These are phyloP conservation scores for Phalera bucephala DNA, from an alignment of 2,888 invertebrate species.

Conservation along the genomic window DNA sequence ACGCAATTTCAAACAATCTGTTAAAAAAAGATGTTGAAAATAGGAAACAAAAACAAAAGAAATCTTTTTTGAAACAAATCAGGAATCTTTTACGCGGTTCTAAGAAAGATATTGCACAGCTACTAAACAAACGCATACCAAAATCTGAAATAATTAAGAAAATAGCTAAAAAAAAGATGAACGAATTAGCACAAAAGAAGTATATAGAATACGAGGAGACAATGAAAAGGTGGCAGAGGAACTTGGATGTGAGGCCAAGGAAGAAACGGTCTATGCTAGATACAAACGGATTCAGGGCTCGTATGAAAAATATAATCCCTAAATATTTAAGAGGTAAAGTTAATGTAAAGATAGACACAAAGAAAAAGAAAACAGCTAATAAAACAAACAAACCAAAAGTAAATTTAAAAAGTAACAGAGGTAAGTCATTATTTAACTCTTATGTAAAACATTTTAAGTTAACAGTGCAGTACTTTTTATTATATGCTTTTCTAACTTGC, in stretches of 20 bases:
- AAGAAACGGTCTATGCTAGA: constrained; percentile 44
- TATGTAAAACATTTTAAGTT: no score
- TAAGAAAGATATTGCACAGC: constrained; percentile 43
- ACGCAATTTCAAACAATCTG: neutral
- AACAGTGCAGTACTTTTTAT: no score
- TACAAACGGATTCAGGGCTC: constrained; percentile 19
- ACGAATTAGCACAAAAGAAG: constrained; percentile 39
- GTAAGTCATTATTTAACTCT: neutral
- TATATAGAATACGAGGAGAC: constrained; percentile 45
- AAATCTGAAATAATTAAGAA: constrained; percentile 47
- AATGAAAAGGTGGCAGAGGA: constrained; percentile 57
- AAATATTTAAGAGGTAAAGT: constrained; percentile 57
- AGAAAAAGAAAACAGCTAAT: constrained; percentile 19
- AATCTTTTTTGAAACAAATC: constrained; percentile 52
- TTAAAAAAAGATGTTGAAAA: neutral
- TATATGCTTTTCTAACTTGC: no score
- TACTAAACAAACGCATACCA: constrained; percentile 42
- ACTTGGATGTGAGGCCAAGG: constrained; percentile 36
- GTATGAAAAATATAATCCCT: constrained; percentile 58
- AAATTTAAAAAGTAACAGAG: neutral
- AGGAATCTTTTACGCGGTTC: constrained; percentile 49
- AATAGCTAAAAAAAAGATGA: constrained; percentile 42
- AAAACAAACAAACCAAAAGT: neutral
- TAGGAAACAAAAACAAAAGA: constrained; percentile 20
- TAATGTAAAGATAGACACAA: constrained; percentile 34